Conservation (phyloP, 2,888 invertebrate genomes). For the Argyresthia albistria region DNA sequence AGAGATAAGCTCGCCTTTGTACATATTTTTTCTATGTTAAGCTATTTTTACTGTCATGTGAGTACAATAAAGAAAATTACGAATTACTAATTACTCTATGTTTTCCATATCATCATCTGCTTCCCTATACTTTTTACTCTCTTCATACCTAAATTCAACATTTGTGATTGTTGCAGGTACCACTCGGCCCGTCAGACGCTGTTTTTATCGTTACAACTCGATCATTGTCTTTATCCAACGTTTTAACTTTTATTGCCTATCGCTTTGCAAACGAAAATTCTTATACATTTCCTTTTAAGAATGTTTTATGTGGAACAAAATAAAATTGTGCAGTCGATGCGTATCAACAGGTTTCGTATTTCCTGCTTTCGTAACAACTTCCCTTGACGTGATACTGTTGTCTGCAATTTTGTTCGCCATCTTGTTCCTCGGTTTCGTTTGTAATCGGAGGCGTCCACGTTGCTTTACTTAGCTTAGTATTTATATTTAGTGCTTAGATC, state of each 20-base stretch:
- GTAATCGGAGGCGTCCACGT: not conserved
- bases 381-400: slow-evolving; percentile 37
- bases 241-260: not conserved
- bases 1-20: too few relatives aligned
- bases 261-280: not conserved
- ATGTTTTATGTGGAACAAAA: slow-evolving; percentile 21
- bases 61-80: too few relatives aligned
- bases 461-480: not conserved
- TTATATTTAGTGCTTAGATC: not conserved
- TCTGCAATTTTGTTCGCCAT: slow-evolving; percentile 39
- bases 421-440: not conserved
- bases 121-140: not conserved
- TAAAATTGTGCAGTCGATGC: slow-evolving; percentile 37
- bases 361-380: slow-evolving; percentile 12
- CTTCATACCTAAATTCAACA: not conserved
- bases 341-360: slow-evolving; percentile 27
- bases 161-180: slow-evolving; percentile 52
- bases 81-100: too few relatives aligned
- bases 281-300: not conserved
- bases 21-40: too few relatives aligned
- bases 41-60: too few relatives aligned
- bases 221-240: slow-evolving; percentile 27
- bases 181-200: slow-evolving; percentile 36
- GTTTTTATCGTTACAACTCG: slow-evolving; percentile 12
- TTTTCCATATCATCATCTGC: too few relatives aligned